Evolutionary conservation across 2,113 vertebrate species (phyloP).

Genomic region (Hemichromis elongatus): DNA sequence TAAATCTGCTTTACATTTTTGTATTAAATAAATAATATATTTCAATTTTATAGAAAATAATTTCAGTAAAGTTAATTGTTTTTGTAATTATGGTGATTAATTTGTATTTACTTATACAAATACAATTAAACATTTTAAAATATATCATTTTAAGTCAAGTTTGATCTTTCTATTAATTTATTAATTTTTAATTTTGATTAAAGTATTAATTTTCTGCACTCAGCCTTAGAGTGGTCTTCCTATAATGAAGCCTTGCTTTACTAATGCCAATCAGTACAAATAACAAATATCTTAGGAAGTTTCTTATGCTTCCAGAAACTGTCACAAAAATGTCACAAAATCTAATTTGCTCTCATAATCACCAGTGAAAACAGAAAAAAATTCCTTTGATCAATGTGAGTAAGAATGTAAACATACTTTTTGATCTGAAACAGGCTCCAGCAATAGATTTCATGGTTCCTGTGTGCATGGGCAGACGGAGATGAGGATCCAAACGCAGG

Average conservation of each 20-base stretch:
- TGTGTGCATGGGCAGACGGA: too few relatives aligned
- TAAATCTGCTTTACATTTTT: neutral
- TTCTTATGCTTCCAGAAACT: neutral
- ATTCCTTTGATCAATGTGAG: neutral
- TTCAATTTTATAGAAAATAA: neutral
- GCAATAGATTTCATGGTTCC: too few relatives aligned
- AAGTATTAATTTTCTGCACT: neutral
- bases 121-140: neutral
- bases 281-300: neutral
- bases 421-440: neutral
- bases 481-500: too few relatives aligned
- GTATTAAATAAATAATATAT: neutral
- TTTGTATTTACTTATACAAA: neutral
- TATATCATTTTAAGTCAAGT: neutral
- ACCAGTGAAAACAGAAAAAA: neutral
- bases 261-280: neutral
- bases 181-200: neutral
- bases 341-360: neutral
- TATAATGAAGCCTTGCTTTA: too few relatives aligned
- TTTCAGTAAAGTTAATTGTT: neutral
- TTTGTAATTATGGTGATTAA: too few relatives aligned
- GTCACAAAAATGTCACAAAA: neutral
- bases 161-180: neutral
- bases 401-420: neutral
- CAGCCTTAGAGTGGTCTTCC: neutral